phyloP scores from a whole-genome alignment of 2,888 invertebrate genomes.

The Plagodis dolabraria region DNA sequence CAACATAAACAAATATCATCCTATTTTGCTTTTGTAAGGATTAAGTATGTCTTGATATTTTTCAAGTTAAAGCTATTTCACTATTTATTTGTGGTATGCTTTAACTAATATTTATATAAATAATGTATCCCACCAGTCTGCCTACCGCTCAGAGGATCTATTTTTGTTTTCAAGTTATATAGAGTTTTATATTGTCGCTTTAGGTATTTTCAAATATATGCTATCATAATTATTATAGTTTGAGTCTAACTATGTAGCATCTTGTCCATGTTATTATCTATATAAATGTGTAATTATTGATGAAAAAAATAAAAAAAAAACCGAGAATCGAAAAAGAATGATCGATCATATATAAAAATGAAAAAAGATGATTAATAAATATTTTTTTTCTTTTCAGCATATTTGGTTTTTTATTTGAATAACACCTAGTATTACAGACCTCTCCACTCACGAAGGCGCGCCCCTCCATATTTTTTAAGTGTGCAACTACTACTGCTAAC shows the following conservation, averaged over 20 bases:
- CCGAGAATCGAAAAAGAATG: constrained; percentile 50
- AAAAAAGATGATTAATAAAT: constrained; percentile 55
- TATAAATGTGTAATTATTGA: constrained; percentile 19
- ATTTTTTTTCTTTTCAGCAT: constrained; percentile 69
- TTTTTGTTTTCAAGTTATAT: constrained; percentile 52
- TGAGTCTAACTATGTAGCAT: constrained; percentile 1
- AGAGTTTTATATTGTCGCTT: constrained; percentile 49
- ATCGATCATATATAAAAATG: constrained; percentile 43
- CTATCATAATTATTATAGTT: background rate
- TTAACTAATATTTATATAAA: constrained; percentile 5
- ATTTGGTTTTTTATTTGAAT: constrained; percentile 54
- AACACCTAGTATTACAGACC: background rate
- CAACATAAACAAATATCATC: too few species aligned
- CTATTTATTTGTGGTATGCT: constrained; percentile 8
- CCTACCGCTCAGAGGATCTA: constrained; percentile 68
- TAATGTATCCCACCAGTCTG: constrained; percentile 61
- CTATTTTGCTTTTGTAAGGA: background rate
- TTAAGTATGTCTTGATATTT: background rate
- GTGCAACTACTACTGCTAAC: too few species aligned
- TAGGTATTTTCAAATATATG: constrained; percentile 11
- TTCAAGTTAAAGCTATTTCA: constrained; percentile 1
- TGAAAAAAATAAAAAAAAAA: constrained; percentile 39
- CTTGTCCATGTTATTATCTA: constrained; percentile 20
- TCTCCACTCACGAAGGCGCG: too few species aligned
- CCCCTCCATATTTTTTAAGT: too few species aligned